These are phyloP conservation scores for Chelon labrosus DNA, from an alignment of 2,797 vertebrate genomes.

Conservation along the genomic window DNA sequence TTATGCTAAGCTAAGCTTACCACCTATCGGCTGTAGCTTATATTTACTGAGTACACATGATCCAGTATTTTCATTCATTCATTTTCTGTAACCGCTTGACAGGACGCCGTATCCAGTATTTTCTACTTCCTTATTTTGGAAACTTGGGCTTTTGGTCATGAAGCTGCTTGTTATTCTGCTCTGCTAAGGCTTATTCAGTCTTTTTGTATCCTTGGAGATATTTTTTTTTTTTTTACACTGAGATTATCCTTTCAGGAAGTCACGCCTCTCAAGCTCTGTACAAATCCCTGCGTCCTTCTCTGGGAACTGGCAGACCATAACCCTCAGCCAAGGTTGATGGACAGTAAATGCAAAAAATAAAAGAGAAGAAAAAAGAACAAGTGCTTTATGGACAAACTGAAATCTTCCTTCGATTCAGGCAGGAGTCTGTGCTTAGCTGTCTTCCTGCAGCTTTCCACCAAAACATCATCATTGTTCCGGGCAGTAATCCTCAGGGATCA, in stretches of 20 bases:
- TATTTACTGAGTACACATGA: too few species aligned
- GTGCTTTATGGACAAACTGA: not conserved
- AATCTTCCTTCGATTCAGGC: constrained; percentile 12
- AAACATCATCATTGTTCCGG: constrained; percentile 4
- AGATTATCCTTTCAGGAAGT: constrained; percentile 21
- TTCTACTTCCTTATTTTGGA: too few species aligned
- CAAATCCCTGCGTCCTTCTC: constrained; percentile 2
- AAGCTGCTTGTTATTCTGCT: constrained; percentile 14
- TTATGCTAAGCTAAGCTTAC: constrained; percentile 11
- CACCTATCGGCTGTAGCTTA: not conserved
- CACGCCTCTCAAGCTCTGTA: constrained; percentile 8
- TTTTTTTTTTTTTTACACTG: not conserved
- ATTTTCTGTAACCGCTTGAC: too few species aligned
- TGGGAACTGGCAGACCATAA: not conserved
- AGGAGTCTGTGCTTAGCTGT: not conserved
- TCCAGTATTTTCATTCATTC: too few species aligned
- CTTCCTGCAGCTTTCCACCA: constrained; percentile 11
- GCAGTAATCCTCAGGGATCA: not conserved
- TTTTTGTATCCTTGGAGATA: not conserved
- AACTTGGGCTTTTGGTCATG: not conserved
- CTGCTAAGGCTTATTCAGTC: constrained; percentile 20
- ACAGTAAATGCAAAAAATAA: not conserved
- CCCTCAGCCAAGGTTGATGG: not conserved
- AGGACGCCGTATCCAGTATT: too few species aligned
- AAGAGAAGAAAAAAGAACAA: not conserved